Percentiles rank a stretch among this genome's conserved stretches.
Evolutionary conservation across 1,140 invertebrate species (phyloP).

Genomic region (Pollicipes pollicipes): DNA sequence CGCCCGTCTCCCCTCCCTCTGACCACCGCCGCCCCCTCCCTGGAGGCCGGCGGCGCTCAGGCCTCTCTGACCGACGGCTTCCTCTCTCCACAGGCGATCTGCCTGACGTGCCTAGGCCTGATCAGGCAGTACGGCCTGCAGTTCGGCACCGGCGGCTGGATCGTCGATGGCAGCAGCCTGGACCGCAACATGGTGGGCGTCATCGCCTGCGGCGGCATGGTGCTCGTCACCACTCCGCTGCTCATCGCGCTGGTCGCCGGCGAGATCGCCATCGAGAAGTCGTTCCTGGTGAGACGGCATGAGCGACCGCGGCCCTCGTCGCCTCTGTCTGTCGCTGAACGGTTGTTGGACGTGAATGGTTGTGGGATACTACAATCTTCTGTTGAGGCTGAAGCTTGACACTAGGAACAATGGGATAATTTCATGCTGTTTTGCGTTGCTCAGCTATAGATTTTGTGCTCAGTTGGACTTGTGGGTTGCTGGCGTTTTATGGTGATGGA

Average conservation of each 20-base stretch:
- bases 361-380: not conserved
- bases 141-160: conserved; percentile 9
- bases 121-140: conserved; percentile 13
- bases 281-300: conserved; percentile 13
- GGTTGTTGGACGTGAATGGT: too few species aligned
- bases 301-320: not conserved
- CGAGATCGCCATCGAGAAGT: conserved; percentile 15
- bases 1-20: too few species aligned
- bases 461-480: too few species aligned
- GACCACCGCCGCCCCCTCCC: too few species aligned
- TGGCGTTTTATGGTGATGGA: too few species aligned
- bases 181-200: conserved; percentile 13
- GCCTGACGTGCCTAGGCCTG: conserved; percentile 14
- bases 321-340: not conserved
- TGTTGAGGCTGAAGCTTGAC: too few species aligned
- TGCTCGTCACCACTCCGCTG: conserved; percentile 14
- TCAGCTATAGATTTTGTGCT: too few species aligned
- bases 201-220: conserved; percentile 15
- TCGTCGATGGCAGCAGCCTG: not conserved
- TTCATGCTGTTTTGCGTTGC: too few species aligned
- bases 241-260: conserved; percentile 11
- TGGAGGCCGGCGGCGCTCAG: too few species aligned
- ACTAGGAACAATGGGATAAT: not conserved
- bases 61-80: too few species aligned
- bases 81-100: conserved; percentile 9